Evolutionary conservation across 2,113 vertebrate species (phyloP), one percentile per base, ranked within the genome.

Genomic region (Panurus biarmicus): DNA sequence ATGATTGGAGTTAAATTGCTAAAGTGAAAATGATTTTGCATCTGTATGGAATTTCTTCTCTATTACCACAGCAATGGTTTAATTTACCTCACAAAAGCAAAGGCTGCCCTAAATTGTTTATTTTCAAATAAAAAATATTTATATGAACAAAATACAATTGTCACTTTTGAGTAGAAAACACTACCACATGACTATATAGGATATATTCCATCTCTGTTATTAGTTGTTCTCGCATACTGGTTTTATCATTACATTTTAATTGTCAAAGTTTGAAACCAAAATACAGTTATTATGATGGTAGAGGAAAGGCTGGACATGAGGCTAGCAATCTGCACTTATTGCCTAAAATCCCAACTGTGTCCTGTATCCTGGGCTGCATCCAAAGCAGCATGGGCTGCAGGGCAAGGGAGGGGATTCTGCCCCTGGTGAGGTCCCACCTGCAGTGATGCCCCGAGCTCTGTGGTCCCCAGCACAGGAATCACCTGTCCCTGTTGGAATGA

Each of bases 371-470:
- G 14, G 8, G 8, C 36, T 57, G 18, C 33, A 73, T 15, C 23
- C 2, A 33, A 58, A 66, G 23, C 23, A 26, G 26, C 0, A 0
- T 38, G 51, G 36, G 2, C 51, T 6, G 22, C 38, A 60, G 7
- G 23, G n/a, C 17, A 20, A 45, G 53, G 53, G 7, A 38, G 12
- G 20, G 21, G 6, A n/a, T 60, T 53, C 31, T 38, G 14, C 7
- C 16, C 48, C 36, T 51, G 23, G 19, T 28, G 60, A n/a, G 12
- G 47, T 0, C 13, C n/a, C 53, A 40, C 3, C 15, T 58, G 12
- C 6, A 45, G 26, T 5, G 28, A 28, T n/a, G 5, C 24, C 36
- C 14, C 16, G 9, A 38, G 28, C 7, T 45, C 22, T 45, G 36
- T 3, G 15, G 3, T 24, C 10, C 18, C 16, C 67, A 66, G 11